Conservation (phyloP, 2,797 vertebrate species). For the Triplophysa yarkandensis region DNA sequence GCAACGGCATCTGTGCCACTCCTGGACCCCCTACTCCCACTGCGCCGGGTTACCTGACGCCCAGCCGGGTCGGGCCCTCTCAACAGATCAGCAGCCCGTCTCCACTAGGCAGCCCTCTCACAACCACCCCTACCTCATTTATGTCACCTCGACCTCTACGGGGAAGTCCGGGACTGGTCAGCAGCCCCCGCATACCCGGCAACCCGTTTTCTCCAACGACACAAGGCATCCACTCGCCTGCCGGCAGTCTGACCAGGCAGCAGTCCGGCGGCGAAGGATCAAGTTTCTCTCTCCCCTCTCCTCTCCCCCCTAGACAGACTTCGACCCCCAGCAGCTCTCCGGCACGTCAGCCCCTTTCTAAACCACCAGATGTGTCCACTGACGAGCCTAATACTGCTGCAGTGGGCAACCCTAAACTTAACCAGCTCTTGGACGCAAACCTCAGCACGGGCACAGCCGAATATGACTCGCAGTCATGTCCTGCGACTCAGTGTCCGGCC, state of each 20-base stretch:
- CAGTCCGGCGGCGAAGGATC: constrained; percentile 65
- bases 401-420: constrained; percentile 71
- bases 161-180: constrained; percentile 82
- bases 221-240: constrained; percentile 72
- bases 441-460: constrained; percentile 29
- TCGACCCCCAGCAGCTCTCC: constrained; percentile 68
- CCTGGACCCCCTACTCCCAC: constrained; percentile 62
- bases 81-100: constrained; percentile 80
- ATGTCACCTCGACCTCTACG: constrained; percentile 87
- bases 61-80: constrained; percentile 79
- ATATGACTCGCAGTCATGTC: constrained; percentile 68
- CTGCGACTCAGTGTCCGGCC: constrained; percentile 80
- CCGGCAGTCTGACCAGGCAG: constrained; percentile 68
- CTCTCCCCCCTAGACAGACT: constrained; percentile 76
- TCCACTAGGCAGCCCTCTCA: constrained; percentile 83
- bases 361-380: constrained; percentile 72
- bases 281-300: constrained; percentile 80
- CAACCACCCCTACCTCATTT: constrained; percentile 86
- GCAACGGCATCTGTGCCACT: constrained; percentile 71
- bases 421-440: constrained; percentile 70
- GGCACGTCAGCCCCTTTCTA: constrained; percentile 77
- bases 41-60: constrained; percentile 79
- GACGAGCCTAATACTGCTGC: constrained; percentile 78
- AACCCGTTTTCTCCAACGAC: constrained; percentile 88
- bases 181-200: constrained; percentile 81